phyloP scores from a whole-genome alignment of 2,797 vertebrate species.

The Bradypodion pumilum region DNA sequence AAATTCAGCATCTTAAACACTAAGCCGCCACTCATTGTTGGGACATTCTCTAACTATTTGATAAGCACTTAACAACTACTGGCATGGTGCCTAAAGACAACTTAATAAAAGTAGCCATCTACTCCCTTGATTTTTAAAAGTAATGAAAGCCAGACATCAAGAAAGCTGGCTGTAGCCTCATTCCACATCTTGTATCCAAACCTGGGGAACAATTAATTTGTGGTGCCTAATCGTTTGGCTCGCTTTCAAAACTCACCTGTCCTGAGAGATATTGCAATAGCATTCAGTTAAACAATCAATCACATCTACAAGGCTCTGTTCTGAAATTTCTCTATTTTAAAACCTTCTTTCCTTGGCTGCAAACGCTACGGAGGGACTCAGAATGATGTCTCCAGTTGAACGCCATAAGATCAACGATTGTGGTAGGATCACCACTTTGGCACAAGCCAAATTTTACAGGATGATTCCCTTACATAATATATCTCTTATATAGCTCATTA shows the following conservation, averaged over 20 bases:
- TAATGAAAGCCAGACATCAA: not conserved
- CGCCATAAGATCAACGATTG: too few relatives aligned
- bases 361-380: not conserved
- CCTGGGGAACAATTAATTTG: not conserved
- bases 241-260: not conserved
- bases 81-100: slow-evolving; percentile 27
- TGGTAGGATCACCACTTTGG: too few relatives aligned
- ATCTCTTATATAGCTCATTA: too few relatives aligned
- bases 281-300: not conserved
- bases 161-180: not conserved
- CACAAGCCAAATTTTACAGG: too few relatives aligned
- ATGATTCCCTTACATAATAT: too few relatives aligned
- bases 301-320: too few relatives aligned
- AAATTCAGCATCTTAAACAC: too few relatives aligned
- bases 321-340: not conserved
- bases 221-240: not conserved
- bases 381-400: too few relatives aligned
- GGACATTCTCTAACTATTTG: slow-evolving; percentile 9
- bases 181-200: not conserved
- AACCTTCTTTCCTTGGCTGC: not conserved
- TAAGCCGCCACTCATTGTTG: slow-evolving; percentile 26
- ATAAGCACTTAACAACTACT: slow-evolving; percentile 13
- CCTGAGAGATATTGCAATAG: not conserved
- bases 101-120: slow-evolving; percentile 14
- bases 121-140: not conserved